Conservation (phyloP, 2,888 invertebrate genomes). For the Terebella lapidaria region DNA sequence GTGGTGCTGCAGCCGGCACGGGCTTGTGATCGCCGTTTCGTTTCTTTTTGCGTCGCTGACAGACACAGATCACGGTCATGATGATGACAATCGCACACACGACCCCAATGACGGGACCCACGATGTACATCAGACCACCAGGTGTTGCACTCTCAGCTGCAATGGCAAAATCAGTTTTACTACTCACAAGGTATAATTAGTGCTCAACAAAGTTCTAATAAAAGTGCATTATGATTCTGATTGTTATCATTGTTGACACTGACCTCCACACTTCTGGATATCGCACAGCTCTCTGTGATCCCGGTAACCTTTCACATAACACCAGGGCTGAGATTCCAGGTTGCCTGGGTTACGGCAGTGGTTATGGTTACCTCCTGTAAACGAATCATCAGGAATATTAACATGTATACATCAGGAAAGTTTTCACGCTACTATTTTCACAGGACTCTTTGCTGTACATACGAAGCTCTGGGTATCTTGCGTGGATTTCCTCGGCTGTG, state of each 20-base stretch:
- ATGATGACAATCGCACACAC: constrained; percentile 44
- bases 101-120: constrained; percentile 57
- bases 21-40: constrained; percentile 20
- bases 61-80: constrained; percentile 45
- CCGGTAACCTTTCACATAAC: constrained; percentile 58
- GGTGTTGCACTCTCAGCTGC: no score
- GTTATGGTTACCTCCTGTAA: constrained; percentile 65
- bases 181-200: no score
- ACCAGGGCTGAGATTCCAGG: constrained; percentile 80
- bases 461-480: constrained; percentile 77
- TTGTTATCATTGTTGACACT: background rate
- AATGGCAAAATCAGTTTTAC: no score
- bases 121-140: constrained; percentile 57
- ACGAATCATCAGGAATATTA: background rate
- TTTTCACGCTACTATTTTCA: no score
- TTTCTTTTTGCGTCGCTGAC: constrained; percentile 29
- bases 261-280: constrained; percentile 73
- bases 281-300: constrained; percentile 76
- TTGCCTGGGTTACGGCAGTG: constrained; percentile 87
- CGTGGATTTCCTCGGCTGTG: constrained; percentile 58
- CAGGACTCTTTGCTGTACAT: no score
- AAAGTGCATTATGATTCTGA: background rate
- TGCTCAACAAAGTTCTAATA: background rate
- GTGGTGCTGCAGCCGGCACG: constrained; percentile 22
- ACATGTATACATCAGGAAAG: no score